Evolutionary conservation across 2,888 invertebrate genomes (phyloP), one percentile per base, ranked within the genome.

Genomic region (Lepidocyrtoides sp.): DNA sequence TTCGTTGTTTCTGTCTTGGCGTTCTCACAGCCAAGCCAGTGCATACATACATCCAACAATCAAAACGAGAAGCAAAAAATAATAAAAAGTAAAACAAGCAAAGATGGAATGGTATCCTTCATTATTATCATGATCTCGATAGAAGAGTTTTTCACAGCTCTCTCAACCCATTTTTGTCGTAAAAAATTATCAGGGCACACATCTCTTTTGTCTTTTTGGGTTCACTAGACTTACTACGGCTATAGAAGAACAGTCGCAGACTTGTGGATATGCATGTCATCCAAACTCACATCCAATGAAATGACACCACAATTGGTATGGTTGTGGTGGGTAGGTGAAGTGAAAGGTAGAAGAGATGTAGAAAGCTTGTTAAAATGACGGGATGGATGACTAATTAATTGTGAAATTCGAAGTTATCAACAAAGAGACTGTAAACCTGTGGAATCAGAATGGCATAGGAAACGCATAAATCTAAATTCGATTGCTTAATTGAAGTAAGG

Each of bases 91-190:
- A 48, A 51, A 51, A 17, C 51, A 48, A 48, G 48, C 48, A 14
- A 48, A 2, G 14, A 2, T 17, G 17, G 51, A 3, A 36, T 8
- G n/a, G 32, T 17, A 36, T 54, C 54, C 29, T 29, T 26, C 48
- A 48, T 10, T 20, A 57, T 20, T 51, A 51, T 1, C 57, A 57
- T 20, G 8, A 57, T 1, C 10, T 17, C 57, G 17, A 17, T 14
- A 17, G 26, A 36, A 66, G 32, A 32, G 29, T 66, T 66, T 69
- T 69, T 69, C 66, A 69, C n/a, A n/a, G n/a, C 36, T 17, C 66
- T 69, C 17, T 69, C 36, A 69, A 69, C 66, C 12, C 36, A 69
- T 69, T 69, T 36, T 69, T 69, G 66, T 69, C 36, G 36, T 36
- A 69, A 69, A 69, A 69, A 69, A 32, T 69, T 69, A 69, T 69